Base-by-base conservation (phyloP, 64 coral and sea anemone genomes). In the Actinia equina region DNA sequence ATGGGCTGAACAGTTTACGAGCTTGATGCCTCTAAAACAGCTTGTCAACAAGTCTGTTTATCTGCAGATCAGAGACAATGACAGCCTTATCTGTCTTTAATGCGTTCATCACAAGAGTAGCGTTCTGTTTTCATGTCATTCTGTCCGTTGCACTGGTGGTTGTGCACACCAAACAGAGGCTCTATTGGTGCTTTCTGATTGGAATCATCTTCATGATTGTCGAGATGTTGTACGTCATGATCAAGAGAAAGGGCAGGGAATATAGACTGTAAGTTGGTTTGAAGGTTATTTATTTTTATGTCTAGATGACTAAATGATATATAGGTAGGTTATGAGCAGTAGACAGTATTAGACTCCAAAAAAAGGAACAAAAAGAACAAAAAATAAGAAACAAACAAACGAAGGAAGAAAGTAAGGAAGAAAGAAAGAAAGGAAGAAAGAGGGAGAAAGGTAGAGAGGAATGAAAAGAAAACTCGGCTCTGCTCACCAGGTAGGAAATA, bases 241-340 rank as follows among this genome's bases (percentile, higher is more conserved):
- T 85, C 12, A 63, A 60, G 30, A 54, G 83, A 26, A 85, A 61
- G 41, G 83, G 83, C 49, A 63, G 30, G 17, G 83, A 85, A 63
- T 85, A 85, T 17, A 85, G 59, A 62, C 52, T 60, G 83, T 85
- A 85, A 85, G 83, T 85, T 44, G 17, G 46, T 49, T 49, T 49
- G 46, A 49, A 49, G 46, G 46, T 8, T 49, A 2, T 49, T 49
- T 49, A 8, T 49, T 49, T 49, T 0, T 49, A 1, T 0, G 52
- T 54, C 12, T 54, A 54, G 12, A 6, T 54, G 52, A 12, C 6
- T 54, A 8, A 54, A 8, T 54, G 52, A 12, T 53, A 11, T 4
- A 53, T 37, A 37, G 30, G 30, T 37, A 37, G 30, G 30, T 37
- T 1, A 37, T 37, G 30, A 37, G 30, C 30, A 37, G 55, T 57